Conservation (phyloP, 1,140 invertebrate species). For the Sarcophaga peregrina region DNA sequence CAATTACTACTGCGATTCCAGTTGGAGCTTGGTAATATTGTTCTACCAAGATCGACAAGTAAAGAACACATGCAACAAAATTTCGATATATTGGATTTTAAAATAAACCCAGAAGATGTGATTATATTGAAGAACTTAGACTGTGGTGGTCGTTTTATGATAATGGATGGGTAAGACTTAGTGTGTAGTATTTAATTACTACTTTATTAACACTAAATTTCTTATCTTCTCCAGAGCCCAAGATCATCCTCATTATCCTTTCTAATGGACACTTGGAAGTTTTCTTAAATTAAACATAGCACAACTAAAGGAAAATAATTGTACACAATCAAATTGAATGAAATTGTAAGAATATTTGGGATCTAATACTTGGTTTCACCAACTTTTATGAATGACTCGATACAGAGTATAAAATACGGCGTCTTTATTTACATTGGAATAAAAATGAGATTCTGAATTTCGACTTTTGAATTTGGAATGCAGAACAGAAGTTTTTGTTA, state of each 20-base stretch:
- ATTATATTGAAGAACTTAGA: slow-evolving; percentile 72
- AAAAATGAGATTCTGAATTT: no score
- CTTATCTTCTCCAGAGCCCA: slow-evolving; percentile 48
- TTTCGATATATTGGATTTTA: slow-evolving; percentile 79
- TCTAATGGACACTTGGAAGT: not conserved
- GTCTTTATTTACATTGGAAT: no score
- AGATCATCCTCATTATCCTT: slow-evolving; percentile 59
- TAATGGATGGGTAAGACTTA: slow-evolving; percentile 54
- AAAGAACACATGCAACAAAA: slow-evolving; percentile 77
- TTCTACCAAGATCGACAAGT: slow-evolving; percentile 82
- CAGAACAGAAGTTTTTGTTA: no score
- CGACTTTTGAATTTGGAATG: no score
- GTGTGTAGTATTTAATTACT: not conserved
- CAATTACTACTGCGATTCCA: slow-evolving; percentile 77
- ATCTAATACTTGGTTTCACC: no score
- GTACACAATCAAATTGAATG: no score
- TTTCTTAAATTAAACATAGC: no score
- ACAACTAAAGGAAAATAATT: no score
- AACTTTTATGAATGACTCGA: no score
- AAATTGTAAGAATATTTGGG: no score
- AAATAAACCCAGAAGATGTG: slow-evolving; percentile 74
- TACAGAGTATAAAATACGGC: no score
- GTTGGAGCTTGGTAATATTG: slow-evolving; percentile 72
- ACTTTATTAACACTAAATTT: not conserved
- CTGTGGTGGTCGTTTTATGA: slow-evolving; percentile 61